phyloP scores from a whole-genome alignment of 2,113 vertebrate genomes.

The Lampris incognitus region DNA sequence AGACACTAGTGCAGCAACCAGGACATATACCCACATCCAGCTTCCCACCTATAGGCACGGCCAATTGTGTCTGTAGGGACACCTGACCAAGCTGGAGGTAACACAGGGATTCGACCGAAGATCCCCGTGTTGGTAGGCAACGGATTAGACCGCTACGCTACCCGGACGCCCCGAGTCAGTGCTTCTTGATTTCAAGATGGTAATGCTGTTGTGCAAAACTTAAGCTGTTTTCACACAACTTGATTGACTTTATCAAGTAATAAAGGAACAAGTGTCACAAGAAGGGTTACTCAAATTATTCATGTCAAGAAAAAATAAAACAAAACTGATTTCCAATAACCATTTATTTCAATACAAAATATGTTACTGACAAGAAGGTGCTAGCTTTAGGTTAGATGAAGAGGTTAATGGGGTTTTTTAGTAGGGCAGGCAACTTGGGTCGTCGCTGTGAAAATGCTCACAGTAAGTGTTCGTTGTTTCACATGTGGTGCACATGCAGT shows the following conservation, averaged over 20 bases:
- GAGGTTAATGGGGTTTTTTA: conserved; percentile 56
- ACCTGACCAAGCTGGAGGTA: too few relatives aligned
- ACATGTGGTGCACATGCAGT: conserved; percentile 86
- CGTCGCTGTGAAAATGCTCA: conserved; percentile 75
- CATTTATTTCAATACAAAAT: conserved; percentile 53
- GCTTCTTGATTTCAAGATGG: not conserved
- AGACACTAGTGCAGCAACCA: too few relatives aligned
- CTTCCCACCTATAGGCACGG: too few relatives aligned
- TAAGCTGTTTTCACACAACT: too few relatives aligned
- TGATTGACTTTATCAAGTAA: not conserved
- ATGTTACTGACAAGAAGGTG: not conserved
- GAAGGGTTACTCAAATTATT: not conserved
- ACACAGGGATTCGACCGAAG: too few relatives aligned
- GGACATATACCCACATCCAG: too few relatives aligned
- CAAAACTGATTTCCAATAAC: not conserved
- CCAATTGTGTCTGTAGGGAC: too few relatives aligned
- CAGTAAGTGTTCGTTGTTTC: conserved; percentile 85
- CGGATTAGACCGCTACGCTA: too few relatives aligned
- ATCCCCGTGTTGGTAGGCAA: too few relatives aligned
- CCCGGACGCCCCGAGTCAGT: not conserved
- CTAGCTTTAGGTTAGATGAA: not conserved
- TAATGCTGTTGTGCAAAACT: too few relatives aligned
- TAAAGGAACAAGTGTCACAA: not conserved
- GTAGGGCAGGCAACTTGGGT: conserved; percentile 76
- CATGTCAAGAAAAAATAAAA: not conserved